phyloP scores from a whole-genome alignment of 1,140 invertebrate genomes.

The Lepidurus apus region DNA sequence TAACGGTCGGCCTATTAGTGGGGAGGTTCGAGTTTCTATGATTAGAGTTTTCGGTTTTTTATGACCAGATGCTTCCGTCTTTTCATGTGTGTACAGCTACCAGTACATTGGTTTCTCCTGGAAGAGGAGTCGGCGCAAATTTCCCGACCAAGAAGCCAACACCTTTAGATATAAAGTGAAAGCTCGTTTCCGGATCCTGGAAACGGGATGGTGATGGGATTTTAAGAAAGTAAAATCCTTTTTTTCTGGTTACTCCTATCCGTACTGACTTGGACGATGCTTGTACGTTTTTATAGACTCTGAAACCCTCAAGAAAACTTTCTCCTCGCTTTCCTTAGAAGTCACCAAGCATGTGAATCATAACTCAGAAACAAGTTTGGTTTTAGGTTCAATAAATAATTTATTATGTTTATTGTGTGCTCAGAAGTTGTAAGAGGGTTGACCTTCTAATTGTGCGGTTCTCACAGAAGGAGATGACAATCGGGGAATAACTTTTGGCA shows the following conservation, averaged over 20 bases:
- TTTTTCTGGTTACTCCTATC: neutral
- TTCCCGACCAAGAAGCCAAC: neutral
- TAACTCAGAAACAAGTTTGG: neutral
- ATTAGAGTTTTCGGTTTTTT: neutral
- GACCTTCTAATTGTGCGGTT: neutral
- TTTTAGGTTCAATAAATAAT: neutral
- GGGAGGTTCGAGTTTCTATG: neutral
- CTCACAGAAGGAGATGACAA: neutral
- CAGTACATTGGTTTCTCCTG: neutral
- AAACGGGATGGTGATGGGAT: neutral
- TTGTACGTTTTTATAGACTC: neutral
- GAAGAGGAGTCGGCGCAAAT: neutral
- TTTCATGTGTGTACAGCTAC: neutral
- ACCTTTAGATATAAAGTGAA: slow-evolving; percentile 2
- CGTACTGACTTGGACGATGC: neutral
- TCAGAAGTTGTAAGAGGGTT: neutral
- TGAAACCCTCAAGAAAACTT: neutral
- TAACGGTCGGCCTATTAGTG: neutral
- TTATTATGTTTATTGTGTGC: neutral
- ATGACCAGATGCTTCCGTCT: neutral
- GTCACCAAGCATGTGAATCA: neutral
- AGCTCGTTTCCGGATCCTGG: slow-evolving; percentile 7
- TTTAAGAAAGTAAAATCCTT: neutral
- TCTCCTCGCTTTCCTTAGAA: neutral
- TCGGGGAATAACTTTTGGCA: slow-evolving; percentile 2